Evolutionary conservation across 2,113 vertebrate species (phyloP).

Genomic region (Baryphthengus martii): DNA sequence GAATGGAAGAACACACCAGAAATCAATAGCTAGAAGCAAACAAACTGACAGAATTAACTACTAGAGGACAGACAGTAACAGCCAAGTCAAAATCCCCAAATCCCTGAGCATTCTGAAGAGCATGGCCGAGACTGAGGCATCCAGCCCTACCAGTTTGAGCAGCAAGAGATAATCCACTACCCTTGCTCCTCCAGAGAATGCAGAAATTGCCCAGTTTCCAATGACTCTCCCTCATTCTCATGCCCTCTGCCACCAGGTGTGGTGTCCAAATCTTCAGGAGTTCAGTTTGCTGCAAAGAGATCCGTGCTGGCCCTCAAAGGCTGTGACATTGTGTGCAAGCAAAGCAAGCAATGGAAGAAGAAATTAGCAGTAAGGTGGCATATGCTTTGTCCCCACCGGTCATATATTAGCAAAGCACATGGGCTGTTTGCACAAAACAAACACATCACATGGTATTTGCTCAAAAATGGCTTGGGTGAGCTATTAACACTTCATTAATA

Average conservation of each 20-base stretch:
- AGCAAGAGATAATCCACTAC: background rate
- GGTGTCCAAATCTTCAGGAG: background rate
- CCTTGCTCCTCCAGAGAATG: background rate
- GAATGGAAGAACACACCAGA: background rate
- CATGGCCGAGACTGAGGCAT: background rate
- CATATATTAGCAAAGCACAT: background rate
- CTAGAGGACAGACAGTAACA: background rate
- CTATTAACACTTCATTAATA: slow-evolving; percentile 65
- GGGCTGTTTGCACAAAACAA: slow-evolving; percentile 5
- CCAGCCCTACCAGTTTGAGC: background rate
- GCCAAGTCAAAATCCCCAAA: background rate
- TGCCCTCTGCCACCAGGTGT: background rate
- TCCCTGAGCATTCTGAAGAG: background rate
- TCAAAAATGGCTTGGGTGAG: slow-evolving; percentile 45
- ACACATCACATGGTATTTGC: slow-evolving; percentile 2
- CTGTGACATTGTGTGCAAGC: background rate
- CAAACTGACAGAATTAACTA: background rate
- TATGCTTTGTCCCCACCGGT: background rate
- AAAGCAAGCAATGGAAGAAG: background rate
- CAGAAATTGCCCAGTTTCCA: background rate
- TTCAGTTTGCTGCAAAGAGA: background rate
- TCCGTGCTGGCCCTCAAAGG: fast-evolving
- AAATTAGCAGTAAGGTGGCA: background rate
- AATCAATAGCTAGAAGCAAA: background rate
- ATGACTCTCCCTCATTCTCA: background rate